Evolutionary conservation across 2,797 vertebrate species (phyloP), one percentile per base, ranked within the genome.

Genomic region (Alosa sapidissima): DNA sequence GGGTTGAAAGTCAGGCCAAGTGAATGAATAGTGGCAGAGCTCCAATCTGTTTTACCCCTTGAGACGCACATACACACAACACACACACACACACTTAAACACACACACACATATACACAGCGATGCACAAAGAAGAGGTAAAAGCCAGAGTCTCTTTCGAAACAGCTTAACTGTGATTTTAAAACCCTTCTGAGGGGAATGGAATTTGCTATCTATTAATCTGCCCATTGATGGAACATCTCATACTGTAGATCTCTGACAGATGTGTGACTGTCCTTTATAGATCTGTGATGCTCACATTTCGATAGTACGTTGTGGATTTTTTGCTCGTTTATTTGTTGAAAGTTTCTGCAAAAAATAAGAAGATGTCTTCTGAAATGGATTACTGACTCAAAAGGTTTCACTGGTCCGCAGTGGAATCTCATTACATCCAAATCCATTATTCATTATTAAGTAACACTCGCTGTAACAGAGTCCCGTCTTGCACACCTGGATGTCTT

Each of bases 1-100:
- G 41, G 36, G 72, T 78, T 78, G 72, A 78, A 78, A 78, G 72
- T 78, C 72, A 78, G 72, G 72, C 72, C 72, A 78, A 78, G 11
- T 47, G 28, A 78, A 78, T 47, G 14, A 78, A 78, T 78, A 47
- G 72, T 45, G 72, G 36, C 36, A 47, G 5, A 78, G 16, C 72
- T 78, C 41, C 72, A 78, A 78, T 78, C 41, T 78, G 13, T 47
- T 8, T 41, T n/a, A 47, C 72, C 72, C 72, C 72, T 47, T 45
- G 68, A 41, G 68, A 41, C 33, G 14, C 65, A 72, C 65, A 72
- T 24, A 24, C 58, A n/a, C 58, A 24, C 58, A n/a, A 24, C 21
- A 62, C 58, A 8, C 62, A 33, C 28, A 33, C 28, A 68, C 5
- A 68, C 62, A 36, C 62, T 36, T 2, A 33, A 11, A 68, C 62